phyloP scores from a whole-genome alignment of 2,888 invertebrate species.

The Ormyrus pomaceus region DNA sequence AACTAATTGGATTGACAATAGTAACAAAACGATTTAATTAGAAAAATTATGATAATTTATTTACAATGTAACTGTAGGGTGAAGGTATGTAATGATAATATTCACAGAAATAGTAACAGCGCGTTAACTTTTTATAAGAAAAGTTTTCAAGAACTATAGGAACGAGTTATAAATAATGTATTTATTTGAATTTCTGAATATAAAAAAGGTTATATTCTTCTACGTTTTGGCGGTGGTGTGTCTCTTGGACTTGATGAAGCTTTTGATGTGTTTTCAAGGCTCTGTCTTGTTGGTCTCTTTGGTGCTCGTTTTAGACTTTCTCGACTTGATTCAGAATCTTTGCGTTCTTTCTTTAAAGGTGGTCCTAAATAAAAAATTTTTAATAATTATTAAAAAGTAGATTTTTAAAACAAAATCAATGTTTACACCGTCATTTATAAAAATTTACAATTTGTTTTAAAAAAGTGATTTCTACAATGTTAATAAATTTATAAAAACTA shows the following conservation, averaged over 20 bases:
- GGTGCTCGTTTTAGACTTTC: slow-evolving; percentile 71
- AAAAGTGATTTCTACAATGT: too few species aligned
- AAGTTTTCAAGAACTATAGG: slow-evolving; percentile 51
- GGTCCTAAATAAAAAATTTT: slow-evolving; percentile 50
- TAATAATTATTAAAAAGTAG: too few species aligned
- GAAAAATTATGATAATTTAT: slow-evolving; percentile 58
- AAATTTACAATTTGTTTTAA: too few species aligned
- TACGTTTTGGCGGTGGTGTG: slow-evolving; percentile 72
- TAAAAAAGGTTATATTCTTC: slow-evolving; percentile 67
- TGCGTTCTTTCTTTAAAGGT: slow-evolving; percentile 71
- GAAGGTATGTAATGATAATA: slow-evolving; percentile 54
- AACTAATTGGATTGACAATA: background rate
- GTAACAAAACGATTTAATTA: slow-evolving; percentile 38
- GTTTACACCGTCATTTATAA: too few species aligned
- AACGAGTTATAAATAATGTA: slow-evolving; percentile 52
- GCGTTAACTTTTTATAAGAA: slow-evolving; percentile 48
- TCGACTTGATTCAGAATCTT: slow-evolving; percentile 71
- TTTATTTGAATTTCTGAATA: slow-evolving; percentile 44
- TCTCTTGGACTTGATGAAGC: slow-evolving; percentile 73
- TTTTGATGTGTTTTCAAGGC: slow-evolving; percentile 71
- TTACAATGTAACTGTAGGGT: slow-evolving; percentile 57
- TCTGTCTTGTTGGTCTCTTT: slow-evolving; percentile 74
- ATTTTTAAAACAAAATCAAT: too few species aligned
- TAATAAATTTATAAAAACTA: too few species aligned
- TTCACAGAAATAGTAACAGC: slow-evolving; percentile 55